Percentiles rank a stretch among this genome's conserved stretches.
Conservation (phyloP, 2,888 invertebrate species). For the Cephalotes varians region DNA sequence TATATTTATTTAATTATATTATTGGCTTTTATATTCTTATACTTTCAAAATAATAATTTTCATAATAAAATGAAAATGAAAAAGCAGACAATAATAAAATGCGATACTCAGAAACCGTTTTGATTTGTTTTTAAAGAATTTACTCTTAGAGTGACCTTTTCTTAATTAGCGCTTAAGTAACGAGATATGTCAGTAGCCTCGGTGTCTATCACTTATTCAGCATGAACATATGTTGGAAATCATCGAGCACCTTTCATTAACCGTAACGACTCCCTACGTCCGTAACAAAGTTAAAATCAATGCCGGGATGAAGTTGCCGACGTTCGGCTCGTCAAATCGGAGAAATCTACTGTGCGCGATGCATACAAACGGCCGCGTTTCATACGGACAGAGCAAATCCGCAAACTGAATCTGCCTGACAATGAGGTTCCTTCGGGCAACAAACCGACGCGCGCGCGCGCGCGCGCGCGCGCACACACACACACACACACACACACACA, state of each 20-base stretch:
- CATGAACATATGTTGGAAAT: constrained; percentile 5
- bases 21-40: background rate
- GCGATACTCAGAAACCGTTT: background rate
- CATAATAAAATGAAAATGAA: background rate
- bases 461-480: background rate
- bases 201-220: background rate
- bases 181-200: background rate
- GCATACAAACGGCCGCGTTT: constrained; percentile 60
- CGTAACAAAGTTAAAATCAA: constrained; percentile 49
- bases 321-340: constrained; percentile 47
- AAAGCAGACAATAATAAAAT: background rate
- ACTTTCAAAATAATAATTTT: background rate
- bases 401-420: constrained; percentile 63
- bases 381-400: constrained; percentile 57
- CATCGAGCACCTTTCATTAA: constrained; percentile 31
- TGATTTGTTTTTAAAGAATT: no score
- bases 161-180: background rate
- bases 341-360: constrained; percentile 26
- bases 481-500: background rate
- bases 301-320: constrained; percentile 41
- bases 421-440: constrained; percentile 47
- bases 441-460: constrained; percentile 44
- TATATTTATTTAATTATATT: constrained; percentile 10
- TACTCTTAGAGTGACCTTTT: background rate
- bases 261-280: background rate